phyloP scores from a whole-genome alignment of 2,888 invertebrate genomes.

The Polymixis lichenea region DNA sequence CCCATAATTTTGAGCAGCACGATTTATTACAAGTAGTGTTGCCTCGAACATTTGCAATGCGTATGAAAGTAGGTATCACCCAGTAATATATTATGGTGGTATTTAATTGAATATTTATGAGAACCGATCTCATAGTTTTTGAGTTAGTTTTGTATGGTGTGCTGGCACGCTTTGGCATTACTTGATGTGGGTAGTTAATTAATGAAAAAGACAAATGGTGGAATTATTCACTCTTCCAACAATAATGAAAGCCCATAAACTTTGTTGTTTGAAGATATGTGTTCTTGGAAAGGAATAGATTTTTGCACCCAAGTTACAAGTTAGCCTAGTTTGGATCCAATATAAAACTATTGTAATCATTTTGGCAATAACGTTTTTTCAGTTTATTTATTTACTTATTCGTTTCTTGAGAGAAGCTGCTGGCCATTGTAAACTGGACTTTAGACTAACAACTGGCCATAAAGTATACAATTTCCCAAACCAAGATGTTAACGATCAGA shows the following conservation, averaged over 20 bases:
- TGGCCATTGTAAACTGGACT: not conserved
- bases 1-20: conserved; percentile 53
- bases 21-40: conserved; percentile 55
- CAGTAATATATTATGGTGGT: conserved; percentile 69
- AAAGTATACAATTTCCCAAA: not conserved
- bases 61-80: conserved; percentile 45
- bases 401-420: not conserved
- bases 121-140: conserved; percentile 49
- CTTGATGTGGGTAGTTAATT: not conserved
- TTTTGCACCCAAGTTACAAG: not conserved
- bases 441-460: no score
- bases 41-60: conserved; percentile 60
- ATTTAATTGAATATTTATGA: conserved; percentile 75
- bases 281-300: not conserved
- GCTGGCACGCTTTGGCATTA: not conserved
- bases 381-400: no score
- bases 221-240: not conserved
- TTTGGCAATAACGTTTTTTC: no score
- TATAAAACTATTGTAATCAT: no score
- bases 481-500: not conserved
- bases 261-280: not conserved
- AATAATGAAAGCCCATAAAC: not conserved
- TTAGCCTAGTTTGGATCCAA: no score
- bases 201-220: not conserved
- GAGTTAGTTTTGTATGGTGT: conserved; percentile 29